Evolutionary conservation across 2,113 vertebrate genomes (phyloP).

Genomic region (Datnioides undecimradiatus): DNA sequence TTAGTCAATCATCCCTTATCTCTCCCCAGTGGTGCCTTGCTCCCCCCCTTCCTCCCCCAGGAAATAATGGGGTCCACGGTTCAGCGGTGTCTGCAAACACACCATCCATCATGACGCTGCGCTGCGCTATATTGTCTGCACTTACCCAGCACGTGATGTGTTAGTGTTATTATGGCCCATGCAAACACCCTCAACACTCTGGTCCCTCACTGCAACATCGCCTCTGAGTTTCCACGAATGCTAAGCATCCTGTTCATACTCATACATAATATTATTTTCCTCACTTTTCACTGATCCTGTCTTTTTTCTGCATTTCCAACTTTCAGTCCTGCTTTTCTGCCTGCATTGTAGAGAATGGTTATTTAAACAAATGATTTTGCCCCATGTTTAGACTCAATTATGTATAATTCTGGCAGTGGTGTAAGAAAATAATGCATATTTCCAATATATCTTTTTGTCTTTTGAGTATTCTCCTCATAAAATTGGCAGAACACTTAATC

Average conservation of each 20-base stretch:
- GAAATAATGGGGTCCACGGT: conserved; percentile 84
- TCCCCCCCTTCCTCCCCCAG: conserved; percentile 62
- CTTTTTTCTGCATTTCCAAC: background rate
- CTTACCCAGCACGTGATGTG: conserved; percentile 58
- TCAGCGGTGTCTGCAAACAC: conserved; percentile 82
- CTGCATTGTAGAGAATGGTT: background rate
- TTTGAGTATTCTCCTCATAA: background rate
- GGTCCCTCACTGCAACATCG: conserved; percentile 24
- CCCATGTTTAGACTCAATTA: background rate
- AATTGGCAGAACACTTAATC: background rate
- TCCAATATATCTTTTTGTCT: background rate
- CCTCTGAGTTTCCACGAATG: background rate
- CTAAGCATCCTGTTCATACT: conserved; percentile 2
- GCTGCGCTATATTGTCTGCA: conserved; percentile 57
- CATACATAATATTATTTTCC: conserved; percentile 2
- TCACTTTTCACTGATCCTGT: background rate
- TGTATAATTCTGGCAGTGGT: background rate
- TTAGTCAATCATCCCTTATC: conserved; percentile 77
- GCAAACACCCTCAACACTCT: conserved; percentile 32
- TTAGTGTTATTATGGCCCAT: conserved; percentile 56
- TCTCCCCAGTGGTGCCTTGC: conserved; percentile 56
- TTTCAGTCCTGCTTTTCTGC: conserved; percentile 13
- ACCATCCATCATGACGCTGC: conserved; percentile 78
- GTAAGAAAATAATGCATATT: background rate
- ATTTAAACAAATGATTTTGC: background rate